Evolutionary conservation across 2,797 vertebrate genomes (phyloP), one percentile per base, ranked within the genome.

Genomic region (Sebastolobus alascanus): DNA sequence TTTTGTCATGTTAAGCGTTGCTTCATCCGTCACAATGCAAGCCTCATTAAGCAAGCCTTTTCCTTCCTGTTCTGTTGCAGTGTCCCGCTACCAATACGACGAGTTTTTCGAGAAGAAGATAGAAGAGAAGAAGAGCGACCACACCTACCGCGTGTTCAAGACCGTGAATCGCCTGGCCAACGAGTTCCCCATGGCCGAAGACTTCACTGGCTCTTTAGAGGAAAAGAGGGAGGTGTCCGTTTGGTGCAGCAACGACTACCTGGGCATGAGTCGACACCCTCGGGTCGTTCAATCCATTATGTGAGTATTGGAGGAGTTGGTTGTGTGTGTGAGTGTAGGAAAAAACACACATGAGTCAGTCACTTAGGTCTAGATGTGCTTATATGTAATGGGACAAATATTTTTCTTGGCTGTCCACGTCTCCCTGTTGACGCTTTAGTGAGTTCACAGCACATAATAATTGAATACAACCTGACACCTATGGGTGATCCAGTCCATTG

Each of bases 211-310:
- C 27, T 97, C 97, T 7, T 92, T 97, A 46, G 92, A 93, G 59
- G 94, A 95, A 31, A 98, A 96, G 86, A 96, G 96, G 40, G 96
- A 97, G 64, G 97, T 98, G 81, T 98, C 97, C 0, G 96, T 99
- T 43, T 99, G 98, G 98, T 99, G 98, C 93, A 98, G 97, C 94
- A 98, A 99, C 20, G 98, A 99, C 90, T 99, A 99, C 87, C 90
- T 99, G 83, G 98, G 97, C 83, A 98, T 98, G 97, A 97, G 98
- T 87, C 93, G 97, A 43, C 97, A 99, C 86, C 96, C 97, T n/a
- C 89, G 81, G 10, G 97, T 99, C 16, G 78, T 97, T 63, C 89
- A 96, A 46, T 96, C 96, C 1, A 97, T 97, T 80, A 93, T 94
- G 98, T 98, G 58, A 98, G 98, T 96, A 71, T 27, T 0, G 4